Conservation (phyloP, 2,797 vertebrate species). For the Meda fulgida region DNA sequence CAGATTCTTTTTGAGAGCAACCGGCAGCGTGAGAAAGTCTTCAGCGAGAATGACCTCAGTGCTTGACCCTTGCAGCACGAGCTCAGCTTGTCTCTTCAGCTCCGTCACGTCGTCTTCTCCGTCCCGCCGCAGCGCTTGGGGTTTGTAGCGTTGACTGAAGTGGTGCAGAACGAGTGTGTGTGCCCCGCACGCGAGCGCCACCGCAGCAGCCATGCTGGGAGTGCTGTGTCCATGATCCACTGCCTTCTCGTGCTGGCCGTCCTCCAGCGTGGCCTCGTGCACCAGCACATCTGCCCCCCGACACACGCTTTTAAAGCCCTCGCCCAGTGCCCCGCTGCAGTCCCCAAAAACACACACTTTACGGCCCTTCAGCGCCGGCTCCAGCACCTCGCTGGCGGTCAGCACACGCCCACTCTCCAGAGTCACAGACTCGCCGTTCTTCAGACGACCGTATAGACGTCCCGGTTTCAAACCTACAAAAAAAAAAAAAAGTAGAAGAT, state of each 20-base stretch:
- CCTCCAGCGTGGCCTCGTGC: slow-evolving; percentile 89
- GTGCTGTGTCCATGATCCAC: slow-evolving; percentile 90
- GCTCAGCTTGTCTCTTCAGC: slow-evolving; percentile 85
- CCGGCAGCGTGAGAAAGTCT: slow-evolving; percentile 87
- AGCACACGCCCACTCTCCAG: slow-evolving; percentile 79
- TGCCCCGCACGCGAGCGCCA: slow-evolving; percentile 77
- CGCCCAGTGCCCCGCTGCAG: slow-evolving; percentile 81
- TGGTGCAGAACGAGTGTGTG: slow-evolving; percentile 84
- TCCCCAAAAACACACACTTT: slow-evolving; percentile 92
- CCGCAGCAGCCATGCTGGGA: slow-evolving; percentile 79
- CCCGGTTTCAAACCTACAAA: slow-evolving; percentile 86
- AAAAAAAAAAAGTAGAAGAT: slow-evolving; percentile 5
- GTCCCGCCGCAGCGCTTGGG: slow-evolving; percentile 69
- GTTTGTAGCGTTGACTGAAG: slow-evolving; percentile 93
- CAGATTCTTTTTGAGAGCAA: slow-evolving; percentile 76
- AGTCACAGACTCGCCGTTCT: slow-evolving; percentile 80
- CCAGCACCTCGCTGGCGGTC: slow-evolving; percentile 81
- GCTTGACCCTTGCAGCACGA: slow-evolving; percentile 69
- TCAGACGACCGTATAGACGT: slow-evolving; percentile 87
- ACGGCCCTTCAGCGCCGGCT: slow-evolving; percentile 81
- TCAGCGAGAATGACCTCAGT: slow-evolving; percentile 86
- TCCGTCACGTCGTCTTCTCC: slow-evolving; percentile 74
- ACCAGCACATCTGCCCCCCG: slow-evolving; percentile 83
- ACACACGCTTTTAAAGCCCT: slow-evolving; percentile 73
- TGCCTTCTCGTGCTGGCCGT: slow-evolving; percentile 82